Base-by-base conservation (phyloP, 2,113 vertebrate genomes). In the Chaetodon auriga region DNA sequence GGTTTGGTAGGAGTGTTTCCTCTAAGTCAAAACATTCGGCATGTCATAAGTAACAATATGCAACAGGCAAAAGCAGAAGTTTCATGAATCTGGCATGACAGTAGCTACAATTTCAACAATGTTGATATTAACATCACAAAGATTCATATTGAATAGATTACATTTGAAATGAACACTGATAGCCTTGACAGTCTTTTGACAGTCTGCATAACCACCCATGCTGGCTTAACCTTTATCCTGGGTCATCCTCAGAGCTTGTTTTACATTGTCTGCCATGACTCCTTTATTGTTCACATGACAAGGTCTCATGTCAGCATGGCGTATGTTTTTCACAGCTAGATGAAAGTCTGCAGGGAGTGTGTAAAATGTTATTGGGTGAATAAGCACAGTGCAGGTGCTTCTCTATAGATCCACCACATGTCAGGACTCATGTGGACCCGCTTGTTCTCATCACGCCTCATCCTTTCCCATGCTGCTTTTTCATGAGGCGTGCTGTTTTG, bases 401-500 rank as follows among this genome's bases (percentile, higher is more conserved):
- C 55, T 74, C 64, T 46, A 19, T 18, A 51, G 54, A 48, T 84
- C 82, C 84, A 43, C 76, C 64, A 81, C 78, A 82, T 79, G 78
- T 83, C 55, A 3, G 43, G 25, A 18, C 35, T 46, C 76, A 48
- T 16, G 43, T 55, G 5, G 65, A 64, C 68, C 13, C 35, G 46
- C 60, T 36, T 1, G 13, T 43, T 65, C 71, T 38, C 49, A 6
- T 16, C 21, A 1, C 48, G 73, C 69, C 83, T 63, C 15, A 2
- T 81, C 68, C 12, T 63, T 88, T 82, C 71, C 85, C 87, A 57
- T 73, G 85, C 83, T 73, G 81, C 82, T 71, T 75, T 84, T 85
- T 82, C 84, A 93, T 11, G 21, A 88, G 80, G 45, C 78, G 18
- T 78, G 84, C 72, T 90, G 87, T 87, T 74, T 78, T 82, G 79